Evolutionary conservation across 2,797 vertebrate species (phyloP), one percentile per base, ranked within the genome.

Genomic region (Chrosomus eos): DNA sequence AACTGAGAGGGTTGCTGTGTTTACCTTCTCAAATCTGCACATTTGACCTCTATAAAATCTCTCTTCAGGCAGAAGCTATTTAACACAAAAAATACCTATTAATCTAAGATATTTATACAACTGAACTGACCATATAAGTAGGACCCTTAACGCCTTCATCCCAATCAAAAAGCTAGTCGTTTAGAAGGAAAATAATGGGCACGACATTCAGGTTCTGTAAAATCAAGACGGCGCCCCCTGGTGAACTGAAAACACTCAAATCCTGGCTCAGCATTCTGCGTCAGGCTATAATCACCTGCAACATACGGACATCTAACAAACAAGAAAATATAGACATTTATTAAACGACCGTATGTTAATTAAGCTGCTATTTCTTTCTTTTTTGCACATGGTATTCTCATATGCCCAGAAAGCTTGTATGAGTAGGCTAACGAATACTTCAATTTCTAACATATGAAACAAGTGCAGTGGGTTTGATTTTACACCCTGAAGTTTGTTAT

Each of bases 291-390:
- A 60, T 76, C 68, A 82, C 79, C 45, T 68, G 28, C 28, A 28
- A 72, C 72, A 84, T 13, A 84, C 53, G 3, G 23, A 43, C 51
- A 87, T 53, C 31, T 48, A 84, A 73, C 74, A 82, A 53, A 48
- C 14, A 36, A 40, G 19, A 71, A 90, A 87, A 91, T 90, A 90
- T 93, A 94, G 93, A 92, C 92, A 94, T 94, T 93, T 92, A 92
- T 92, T 89, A 93, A 94, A 93, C 90, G 90, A 84, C 91, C 92
- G 92, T 93, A 93, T 94, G 92, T 88, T 91, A 88, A 89, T 88
- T 89, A 88, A 90, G 89, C 87, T 92, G 88, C 84, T 85, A 83
- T 89, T 83, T 85, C 84, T 8, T 68, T 1, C 8, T 55, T n/a
- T 21, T 38, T 33, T n/a, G 4, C 45, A 48, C 45, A 48, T 48